A percentile compares a stretch with the other conserved stretches of the same genome.
Conservation (phyloP, 1,140 invertebrate genomes). For the Fopius arisanus region DNA sequence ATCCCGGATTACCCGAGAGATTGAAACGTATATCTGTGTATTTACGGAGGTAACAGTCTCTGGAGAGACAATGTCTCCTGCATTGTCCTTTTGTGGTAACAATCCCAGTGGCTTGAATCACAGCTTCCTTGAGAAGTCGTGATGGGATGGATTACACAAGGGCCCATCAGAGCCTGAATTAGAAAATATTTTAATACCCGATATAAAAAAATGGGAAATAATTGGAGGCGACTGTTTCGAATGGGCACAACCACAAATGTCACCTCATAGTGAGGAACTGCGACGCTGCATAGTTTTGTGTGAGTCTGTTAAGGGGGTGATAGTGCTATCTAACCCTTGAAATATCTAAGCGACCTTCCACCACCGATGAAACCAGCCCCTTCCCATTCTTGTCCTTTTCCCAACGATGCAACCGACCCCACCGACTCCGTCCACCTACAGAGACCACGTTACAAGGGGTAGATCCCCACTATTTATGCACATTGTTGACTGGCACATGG, state of each 20-base stretch:
- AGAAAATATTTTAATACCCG: not conserved
- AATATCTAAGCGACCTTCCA: constrained; percentile 16
- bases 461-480: constrained; percentile 65
- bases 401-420: constrained; percentile 33
- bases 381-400: constrained; percentile 6
- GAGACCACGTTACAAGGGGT: constrained; percentile 53
- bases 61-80: constrained; percentile 32
- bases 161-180: no score
- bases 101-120: constrained; percentile 20
- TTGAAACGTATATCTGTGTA: constrained; percentile 60
- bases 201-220: not conserved
- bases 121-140: not conserved
- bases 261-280: constrained; percentile 55
- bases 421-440: constrained; percentile 39
- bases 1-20: constrained; percentile 55
- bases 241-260: constrained; percentile 56
- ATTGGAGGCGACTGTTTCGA: constrained; percentile 38
- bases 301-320: constrained; percentile 29
- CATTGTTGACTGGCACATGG: constrained; percentile 64
- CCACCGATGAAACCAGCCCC: not conserved
- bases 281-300: constrained; percentile 51
- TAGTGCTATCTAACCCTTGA: constrained; percentile 25
- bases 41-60: constrained; percentile 45
- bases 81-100: constrained; percentile 40
- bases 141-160: not conserved